Percentiles rank a stretch among this genome's conserved stretches.
Evolutionary conservation across 2,797 vertebrate species (phyloP).

Genomic region (Odontamblyopus rebecca): DNA sequence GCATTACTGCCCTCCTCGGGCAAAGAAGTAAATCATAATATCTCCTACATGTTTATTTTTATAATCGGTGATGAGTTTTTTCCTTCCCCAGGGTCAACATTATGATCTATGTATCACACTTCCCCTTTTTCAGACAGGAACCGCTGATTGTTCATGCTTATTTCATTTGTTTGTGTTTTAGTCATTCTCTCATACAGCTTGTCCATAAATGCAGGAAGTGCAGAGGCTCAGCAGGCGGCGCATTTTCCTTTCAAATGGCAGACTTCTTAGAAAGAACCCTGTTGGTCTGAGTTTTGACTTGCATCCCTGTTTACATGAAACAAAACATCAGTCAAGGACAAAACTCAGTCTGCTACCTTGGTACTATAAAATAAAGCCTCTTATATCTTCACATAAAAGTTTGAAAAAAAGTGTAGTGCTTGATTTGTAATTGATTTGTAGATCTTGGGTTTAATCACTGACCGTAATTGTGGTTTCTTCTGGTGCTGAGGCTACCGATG

Average conservation of each 20-base stretch:
- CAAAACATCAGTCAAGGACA: neutral
- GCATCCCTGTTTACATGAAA: neutral
- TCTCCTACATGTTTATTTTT: constrained; percentile 18
- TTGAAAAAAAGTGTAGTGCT: neutral
- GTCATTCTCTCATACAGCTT: neutral
- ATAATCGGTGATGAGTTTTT: constrained; percentile 13
- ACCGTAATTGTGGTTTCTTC: constrained; percentile 4
- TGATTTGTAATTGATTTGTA: neutral
- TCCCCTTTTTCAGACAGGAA: neutral
- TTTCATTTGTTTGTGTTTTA: neutral
- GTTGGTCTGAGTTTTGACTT: neutral
- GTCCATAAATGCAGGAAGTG: neutral
- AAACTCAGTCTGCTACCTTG: neutral
- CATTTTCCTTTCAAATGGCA: neutral
- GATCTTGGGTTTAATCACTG: constrained; percentile 23
- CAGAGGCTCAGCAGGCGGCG: neutral
- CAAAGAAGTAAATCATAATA: neutral
- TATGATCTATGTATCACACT: neutral
- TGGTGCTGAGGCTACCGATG: constrained; percentile 5
- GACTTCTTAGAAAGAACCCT: constrained; percentile 1
- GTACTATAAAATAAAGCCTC: neutral
- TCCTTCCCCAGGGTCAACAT: neutral
- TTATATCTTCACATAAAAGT: neutral
- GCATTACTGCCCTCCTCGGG: neutral
- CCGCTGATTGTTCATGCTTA: neutral